Base-by-base conservation (phyloP, 2,113 vertebrate species). In the Oenanthe melanoleuca region DNA sequence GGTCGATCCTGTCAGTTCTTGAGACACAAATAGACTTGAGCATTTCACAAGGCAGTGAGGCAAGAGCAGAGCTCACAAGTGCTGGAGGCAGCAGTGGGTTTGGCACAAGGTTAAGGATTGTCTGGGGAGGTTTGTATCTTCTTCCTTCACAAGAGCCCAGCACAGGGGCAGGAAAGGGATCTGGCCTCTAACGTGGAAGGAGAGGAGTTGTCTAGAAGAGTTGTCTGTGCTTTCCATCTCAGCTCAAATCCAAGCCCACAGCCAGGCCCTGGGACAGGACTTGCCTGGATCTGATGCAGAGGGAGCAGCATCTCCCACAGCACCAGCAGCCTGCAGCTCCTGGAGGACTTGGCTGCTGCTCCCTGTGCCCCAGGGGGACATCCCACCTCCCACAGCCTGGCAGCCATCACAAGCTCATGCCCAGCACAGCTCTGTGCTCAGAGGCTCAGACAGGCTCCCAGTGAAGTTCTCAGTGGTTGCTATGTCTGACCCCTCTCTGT, bases 401-500 rank as follows among this genome's bases (percentile, higher is more conserved):
- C 80, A 87, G 59, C 55, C 59, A 22, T 15, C 20, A 3, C 80
- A 15, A 8, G 14, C 16, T 42, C 42, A 57, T 47, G 34, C 4
- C 22, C 59, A 6, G 9, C 4, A 7, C 38, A 56, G 70, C 49
- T 53, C 50, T 44, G 26, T 52, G n/a, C 83, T 80, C 12, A 0
- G 19, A 86, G 26, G 50, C 14, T 15, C 3, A 2, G 44, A n/a
- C 45, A 44, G 49, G 61, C 78, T 66, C 47, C 42, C 44, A 59
- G 34, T 1, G 22, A 33, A 47, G 16, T 3, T 13, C 26, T 0
- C 26, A 15, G 22, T 6, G 0, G 0, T 8, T 44, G 44, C 70
- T 64, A 7, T 23, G 52, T 28, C 12, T 37, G 40, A 67, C 22
- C 19, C 1, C 0, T 33, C 69, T 52, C 26, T 40, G 55, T 18